Evolutionary conservation across 2,797 vertebrate species (phyloP), one percentile per base, ranked within the genome.

Genomic region (Sebastes nivosus): DNA sequence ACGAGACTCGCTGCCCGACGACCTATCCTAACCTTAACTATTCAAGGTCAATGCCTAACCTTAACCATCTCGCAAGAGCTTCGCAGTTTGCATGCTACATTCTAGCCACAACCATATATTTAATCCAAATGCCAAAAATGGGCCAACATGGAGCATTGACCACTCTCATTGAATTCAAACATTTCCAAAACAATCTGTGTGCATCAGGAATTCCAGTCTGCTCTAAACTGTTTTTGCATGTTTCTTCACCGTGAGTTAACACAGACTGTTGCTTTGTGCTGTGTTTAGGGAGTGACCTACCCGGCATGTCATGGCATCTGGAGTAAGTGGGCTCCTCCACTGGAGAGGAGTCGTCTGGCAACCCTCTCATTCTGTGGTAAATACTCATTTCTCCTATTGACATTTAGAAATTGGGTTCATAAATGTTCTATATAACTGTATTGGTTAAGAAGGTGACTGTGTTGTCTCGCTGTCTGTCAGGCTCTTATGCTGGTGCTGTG

Each of bases 351-450:
- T 90, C 96, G 98, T 67, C 88, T 99, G 92, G 98, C 97, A 82
- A 99, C 98, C 88, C 97, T 98, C 63, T 99, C 98, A 54, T 99
- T 99, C 83, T 99, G 98, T 94, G 98, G 98, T 99, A 94, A 93
- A 65, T 64, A 64, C 25, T 10, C 4, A 20, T 46, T 32, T 67
- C 3, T 46, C 2, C 6, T 25, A 29, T 6, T 36, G 30, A 10
- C 14, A 18, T 66, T 42, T 3, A 7, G 5, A 70, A 32, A 61
- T 2, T 64, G 4, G 2, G 18, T 24, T 13, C 22, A 74, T 30
- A 70, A 55, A 12, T 18, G 30, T 24, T 75, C 50, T 12, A 32
- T n/a, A n/a, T 76, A 16, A 14, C 20, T 13, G 4, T 32, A 7
- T 4, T 1, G 29, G 10, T 55, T 5, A 38, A 70, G 4, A 67